phyloP scores from a whole-genome alignment of 2,113 vertebrate genomes.

The Leucoraja erinaceus region DNA sequence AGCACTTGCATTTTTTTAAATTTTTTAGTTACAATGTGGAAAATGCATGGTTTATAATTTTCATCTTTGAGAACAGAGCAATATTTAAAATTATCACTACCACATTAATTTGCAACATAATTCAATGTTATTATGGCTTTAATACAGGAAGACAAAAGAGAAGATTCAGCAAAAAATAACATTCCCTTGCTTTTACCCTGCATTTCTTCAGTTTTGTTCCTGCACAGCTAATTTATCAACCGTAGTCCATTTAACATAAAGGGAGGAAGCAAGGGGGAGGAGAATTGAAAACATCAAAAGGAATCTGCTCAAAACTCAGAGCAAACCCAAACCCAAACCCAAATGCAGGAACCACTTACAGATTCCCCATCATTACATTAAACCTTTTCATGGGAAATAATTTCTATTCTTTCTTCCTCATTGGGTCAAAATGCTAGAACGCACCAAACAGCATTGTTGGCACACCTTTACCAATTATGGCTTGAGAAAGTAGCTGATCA shows the following conservation, averaged over 20 bases:
- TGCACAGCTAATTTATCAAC: not conserved
- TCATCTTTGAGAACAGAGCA: not conserved
- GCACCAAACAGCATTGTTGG: too few relatives aligned
- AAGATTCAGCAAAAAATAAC: not conserved
- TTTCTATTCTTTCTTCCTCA: too few relatives aligned
- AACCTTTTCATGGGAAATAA: too few relatives aligned
- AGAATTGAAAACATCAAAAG: not conserved
- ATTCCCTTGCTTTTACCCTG: not conserved
- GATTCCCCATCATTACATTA: too few relatives aligned
- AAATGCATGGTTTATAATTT: not conserved
- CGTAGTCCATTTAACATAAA: not conserved
- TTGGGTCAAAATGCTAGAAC: too few relatives aligned
- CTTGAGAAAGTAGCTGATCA: too few relatives aligned
- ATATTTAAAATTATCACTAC: not conserved
- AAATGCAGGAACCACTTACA: too few relatives aligned
- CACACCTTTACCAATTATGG: too few relatives aligned
- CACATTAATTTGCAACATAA: not conserved
- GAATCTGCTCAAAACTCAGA: not conserved
- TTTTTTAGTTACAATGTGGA: not conserved
- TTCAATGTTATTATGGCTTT: not conserved
- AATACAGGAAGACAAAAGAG: not conserved
- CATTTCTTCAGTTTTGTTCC: conserved; percentile 1
- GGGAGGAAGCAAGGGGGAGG: not conserved
- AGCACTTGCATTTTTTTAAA: not conserved
- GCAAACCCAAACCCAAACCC: not conserved